These are phyloP conservation scores for Todiramphus chloris DNA, from an alignment of 2,113 vertebrate genomes.

Conservation along the genomic window DNA sequence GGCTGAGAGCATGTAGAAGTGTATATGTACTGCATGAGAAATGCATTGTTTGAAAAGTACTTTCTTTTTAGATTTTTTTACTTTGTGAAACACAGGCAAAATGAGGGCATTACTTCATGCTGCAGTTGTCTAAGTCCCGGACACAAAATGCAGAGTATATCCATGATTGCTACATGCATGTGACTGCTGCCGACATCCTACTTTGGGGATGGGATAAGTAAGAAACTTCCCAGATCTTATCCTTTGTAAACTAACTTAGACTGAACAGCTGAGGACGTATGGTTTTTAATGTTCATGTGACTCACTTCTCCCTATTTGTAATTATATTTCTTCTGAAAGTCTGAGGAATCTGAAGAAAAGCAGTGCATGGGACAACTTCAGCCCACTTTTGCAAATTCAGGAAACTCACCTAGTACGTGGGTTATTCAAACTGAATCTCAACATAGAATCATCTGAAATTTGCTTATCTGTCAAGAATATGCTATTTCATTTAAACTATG, in stretches of 20 bases:
- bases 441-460: conserved; percentile 32
- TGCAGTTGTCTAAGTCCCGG: neutral
- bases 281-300: neutral
- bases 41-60: neutral
- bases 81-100: neutral
- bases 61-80: neutral
- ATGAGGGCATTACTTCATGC: neutral
- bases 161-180: neutral
- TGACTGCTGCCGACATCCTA: neutral
- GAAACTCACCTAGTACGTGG: neutral
- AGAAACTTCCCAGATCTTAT: neutral
- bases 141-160: neutral
- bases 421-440: conserved; percentile 12
- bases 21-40: neutral
- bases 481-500: conserved; percentile 37
- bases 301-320: neutral
- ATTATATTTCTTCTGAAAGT: neutral
- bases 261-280: neutral
- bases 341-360: neutral
- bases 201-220: neutral
- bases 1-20: neutral
- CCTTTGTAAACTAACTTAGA: neutral
- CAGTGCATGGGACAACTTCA: neutral
- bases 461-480: conserved; percentile 44
- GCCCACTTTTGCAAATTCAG: conserved; percentile 18